Base-by-base conservation (phyloP, 2,888 invertebrate genomes). In the Conomelus anceps region DNA sequence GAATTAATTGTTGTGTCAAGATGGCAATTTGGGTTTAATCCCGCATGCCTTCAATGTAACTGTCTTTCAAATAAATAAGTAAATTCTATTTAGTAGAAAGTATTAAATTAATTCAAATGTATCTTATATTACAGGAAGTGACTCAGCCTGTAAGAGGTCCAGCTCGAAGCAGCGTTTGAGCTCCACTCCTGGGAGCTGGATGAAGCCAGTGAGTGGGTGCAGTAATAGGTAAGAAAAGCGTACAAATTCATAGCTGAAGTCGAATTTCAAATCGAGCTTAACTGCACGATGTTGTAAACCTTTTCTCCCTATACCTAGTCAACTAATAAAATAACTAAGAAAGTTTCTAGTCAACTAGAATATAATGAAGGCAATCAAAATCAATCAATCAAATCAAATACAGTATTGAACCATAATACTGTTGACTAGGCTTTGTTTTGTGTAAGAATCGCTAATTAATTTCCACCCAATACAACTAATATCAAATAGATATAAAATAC, bases 171-270 rank as follows among this genome's bases (percentile, higher is more conserved):
- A 89, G 20, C 84, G 89, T n/a, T 41, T 88, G 13, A 90, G 88
- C 26, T 89, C 90, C n/a, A 89, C 89, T 86, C 63, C 89, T 23
- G 88, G 90, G 88, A 88, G 84, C 22, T 89, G 84, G 88, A 85
- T 88, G 22, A 88, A 24, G 20, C n/a, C 84, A 6, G 23, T 87
- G 22, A 9, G 13, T 34, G 86, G 22, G n/a, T 4, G 24, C 24
- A 22, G 24, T 22, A 86, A 86, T 23, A 24, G 24, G 23, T 23
- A 6, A 86, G 23, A 1, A 86, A 3, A 9, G 9, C 11, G 1
- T 22, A 22, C 17, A 17, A 22, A 86, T 20, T 86, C 13, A 86
- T n/a, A n/a, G n/a, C n/a, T n/a, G n/a, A n/a, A n/a, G 7, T 7
- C 9, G 22, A 22, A 85, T 85, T 7, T 85, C n/a, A 13, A 85